Percentiles rank a stretch among this genome's conserved stretches.
Conservation (phyloP, 2,797 vertebrate genomes). For the Pelodytes ibericus region DNA sequence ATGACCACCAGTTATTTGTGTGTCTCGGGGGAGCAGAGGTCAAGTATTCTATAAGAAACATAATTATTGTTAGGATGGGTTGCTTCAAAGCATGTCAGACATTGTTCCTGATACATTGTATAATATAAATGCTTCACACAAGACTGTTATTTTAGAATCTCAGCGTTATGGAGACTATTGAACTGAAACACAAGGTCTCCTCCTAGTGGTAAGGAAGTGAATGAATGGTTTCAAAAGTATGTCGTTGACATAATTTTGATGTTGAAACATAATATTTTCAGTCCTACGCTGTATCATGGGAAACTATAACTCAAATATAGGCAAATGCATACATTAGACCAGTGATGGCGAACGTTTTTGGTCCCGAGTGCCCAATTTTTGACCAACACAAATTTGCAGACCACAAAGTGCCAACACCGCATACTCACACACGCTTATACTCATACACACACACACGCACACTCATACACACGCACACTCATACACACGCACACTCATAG, state of each 20-base stretch:
- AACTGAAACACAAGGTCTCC: constrained; percentile 46
- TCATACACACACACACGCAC: no score
- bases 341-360: no score
- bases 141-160: constrained; percentile 5
- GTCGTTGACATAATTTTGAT: neutral
- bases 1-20: constrained; percentile 51
- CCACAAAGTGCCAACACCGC: no score
- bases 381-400: no score
- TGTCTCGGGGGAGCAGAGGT: constrained; percentile 34
- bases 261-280: neutral
- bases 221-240: neutral
- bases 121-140: constrained; percentile 38
- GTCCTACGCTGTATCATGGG: no score
- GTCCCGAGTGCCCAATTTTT: no score
- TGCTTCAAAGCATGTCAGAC: constrained; percentile 51
- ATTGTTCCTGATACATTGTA: constrained; percentile 54
- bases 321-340: no score
- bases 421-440: no score
- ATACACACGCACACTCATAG: no score
- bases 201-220: constrained; percentile 27
- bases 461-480: no score
- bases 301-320: no score
- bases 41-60: constrained; percentile 52
- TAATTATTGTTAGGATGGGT: constrained; percentile 55
- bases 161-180: neutral